Base-by-base conservation (phyloP, 2,888 invertebrate species). In the Eremobia ochroleuca region DNA sequence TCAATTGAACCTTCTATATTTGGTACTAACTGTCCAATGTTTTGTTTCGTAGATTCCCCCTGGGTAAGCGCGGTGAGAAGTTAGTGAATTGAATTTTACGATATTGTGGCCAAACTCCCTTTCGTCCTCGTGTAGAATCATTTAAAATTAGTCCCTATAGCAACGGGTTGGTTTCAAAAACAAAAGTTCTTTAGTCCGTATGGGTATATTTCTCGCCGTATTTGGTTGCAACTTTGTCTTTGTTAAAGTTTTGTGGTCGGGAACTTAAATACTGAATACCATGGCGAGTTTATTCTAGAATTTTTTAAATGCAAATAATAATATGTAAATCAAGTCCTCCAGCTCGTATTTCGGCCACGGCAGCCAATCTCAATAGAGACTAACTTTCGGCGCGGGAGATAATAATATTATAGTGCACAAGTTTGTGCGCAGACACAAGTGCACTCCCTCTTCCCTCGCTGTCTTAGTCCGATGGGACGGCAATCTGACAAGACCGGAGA, bases 51-150 rank as follows among this genome's bases (percentile, higher is more conserved):
- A 76, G 74, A 84, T 82, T 79, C 87, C 87, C 87, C 85, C 11
- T 61, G 89, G 79, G 87, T 65, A 40, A 65, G 61, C 70, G 73
- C 71, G 72, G 79, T 76, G 52, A 64, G 78, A 90, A 90, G 87
- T 90, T 91, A 76, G 83, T 73, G 87, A 88, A 91, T 91, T 91
- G 90, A 91, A 91, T 91, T 91, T 91, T 91, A 91, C 90, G 91
- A 88, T 88, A 87, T 87, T 83, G 79, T 84, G 40, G 71, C 83
- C 85, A 82, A 87, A 87, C 77, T 84, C 82, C 82, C 82, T 73
- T 77, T 68, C 78, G 77, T 82, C 68, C 70, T 77, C 81, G 78
- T 79, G 77, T 71, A 81, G 82, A 76, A 84, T 83, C 81, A 82
- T 87, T 88, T 86, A 79, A 83, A 89, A 83, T 87, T 87, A 87